Conservation (phyloP, 2,888 invertebrate genomes). For the Campopleginae sp. region DNA sequence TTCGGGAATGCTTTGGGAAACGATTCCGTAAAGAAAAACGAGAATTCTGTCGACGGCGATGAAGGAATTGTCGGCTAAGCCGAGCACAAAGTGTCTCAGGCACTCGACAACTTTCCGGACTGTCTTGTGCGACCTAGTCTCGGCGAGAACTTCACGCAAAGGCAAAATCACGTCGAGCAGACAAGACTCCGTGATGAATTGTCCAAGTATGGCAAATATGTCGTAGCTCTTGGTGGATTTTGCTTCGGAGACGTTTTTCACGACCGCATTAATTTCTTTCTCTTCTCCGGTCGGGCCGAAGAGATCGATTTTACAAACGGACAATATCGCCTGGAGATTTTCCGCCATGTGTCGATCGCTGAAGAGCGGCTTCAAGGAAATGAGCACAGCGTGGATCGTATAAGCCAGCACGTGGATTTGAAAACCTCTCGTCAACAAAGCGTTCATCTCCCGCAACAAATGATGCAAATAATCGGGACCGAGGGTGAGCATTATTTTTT, state of each 20-base stretch:
- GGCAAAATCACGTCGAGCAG: conserved; percentile 92
- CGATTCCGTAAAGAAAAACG: conserved; percentile 92
- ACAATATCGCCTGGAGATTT: conserved; percentile 90
- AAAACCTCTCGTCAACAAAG: conserved; percentile 93
- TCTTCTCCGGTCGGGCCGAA: conserved; percentile 96
- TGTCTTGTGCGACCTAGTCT: conserved; percentile 91
- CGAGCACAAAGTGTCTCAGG: conserved; percentile 91
- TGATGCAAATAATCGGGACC: conserved; percentile 92
- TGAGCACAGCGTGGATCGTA: conserved; percentile 93
- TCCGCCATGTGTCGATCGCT: conserved; percentile 92
- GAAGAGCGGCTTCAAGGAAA: conserved; percentile 89
- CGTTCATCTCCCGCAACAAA: conserved; percentile 92
- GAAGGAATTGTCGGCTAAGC: conserved; percentile 93
- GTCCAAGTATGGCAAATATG: conserved; percentile 92
- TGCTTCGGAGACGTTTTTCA: conserved; percentile 92
- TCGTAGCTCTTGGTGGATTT: conserved; percentile 94
- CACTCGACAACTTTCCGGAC: conserved; percentile 93
- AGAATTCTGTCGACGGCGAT: conserved; percentile 90
- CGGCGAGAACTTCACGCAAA: conserved; percentile 91
- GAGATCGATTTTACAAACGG: conserved; percentile 93
- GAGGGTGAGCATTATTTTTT: conserved; percentile 93
- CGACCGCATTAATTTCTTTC: conserved; percentile 94
- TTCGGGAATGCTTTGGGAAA: conserved; percentile 92
- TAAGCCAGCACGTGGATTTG: conserved; percentile 97
- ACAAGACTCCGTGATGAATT: conserved; percentile 91